Evolutionary conservation across 2,888 invertebrate species (phyloP), one percentile per base, ranked within the genome.

Genomic region (Tetramorium bicarinatum): DNA sequence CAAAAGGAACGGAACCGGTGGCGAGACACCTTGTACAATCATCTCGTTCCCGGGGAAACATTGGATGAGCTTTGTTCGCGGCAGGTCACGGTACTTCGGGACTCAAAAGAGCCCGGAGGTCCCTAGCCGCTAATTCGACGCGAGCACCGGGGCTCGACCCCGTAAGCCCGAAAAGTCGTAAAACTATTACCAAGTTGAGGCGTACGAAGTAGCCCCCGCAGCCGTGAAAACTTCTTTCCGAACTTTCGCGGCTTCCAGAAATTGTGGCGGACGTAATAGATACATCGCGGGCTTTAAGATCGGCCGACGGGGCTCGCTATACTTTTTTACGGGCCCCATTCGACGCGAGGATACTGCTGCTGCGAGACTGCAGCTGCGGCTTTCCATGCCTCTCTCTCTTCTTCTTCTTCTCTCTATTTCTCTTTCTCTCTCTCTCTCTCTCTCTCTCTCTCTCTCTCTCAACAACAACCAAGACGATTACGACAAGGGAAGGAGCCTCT

Each of bases 121-220:
- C 76, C 49, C 52, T 41, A 69, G 67, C 49, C 82, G 84, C 83
- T 87, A 89, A 89, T 89, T 89, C 84, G 87, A 83, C 41, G 79
- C 71, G 56, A 80, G 69, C 82, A 80, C 69, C 29, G 59, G 67
- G 83, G 49, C 76, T 52, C 67, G 80, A 75, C 64, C 59, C 44
- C 69, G 77, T 74, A 77, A 89, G 87, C 83, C 83, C 47, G 79
- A 88, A 84, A 86, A 85, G 85, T 87, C 90, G 85, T 88, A 88
- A 89, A 89, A 88, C 89, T 89, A 88, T 89, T 90, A 88, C 81
- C 77, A 87, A 86, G 88, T 89, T 87, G 83, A 79, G 25, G 29
- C 71, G 77, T 44, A 79, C 79, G 38, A 85, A 85, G 85, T 80
- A 76, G 83, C 76, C 59, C 71, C 69, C 56, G 76, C 71, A 84